A percentile compares a stretch with the other conserved stretches of the same genome.
These are phyloP conservation scores for Sebastes matsubarae DNA, from an alignment of 2,797 vertebrate species.

Conservation along the genomic window DNA sequence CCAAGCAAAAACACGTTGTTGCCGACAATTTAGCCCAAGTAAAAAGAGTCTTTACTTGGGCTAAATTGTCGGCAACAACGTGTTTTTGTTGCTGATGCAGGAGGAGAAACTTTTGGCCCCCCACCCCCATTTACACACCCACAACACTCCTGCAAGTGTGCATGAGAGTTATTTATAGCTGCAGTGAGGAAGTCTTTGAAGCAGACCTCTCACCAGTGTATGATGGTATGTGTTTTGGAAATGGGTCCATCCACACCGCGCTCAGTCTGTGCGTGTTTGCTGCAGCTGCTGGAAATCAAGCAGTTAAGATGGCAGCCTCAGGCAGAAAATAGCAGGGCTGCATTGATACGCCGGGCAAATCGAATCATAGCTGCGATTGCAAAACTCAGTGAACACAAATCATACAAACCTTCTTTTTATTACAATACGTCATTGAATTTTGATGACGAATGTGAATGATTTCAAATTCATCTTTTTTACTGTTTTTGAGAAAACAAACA, in stretches of 20 bases:
- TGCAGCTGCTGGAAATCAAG: constrained; percentile 25
- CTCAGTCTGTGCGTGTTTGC: neutral
- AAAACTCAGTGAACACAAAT: neutral
- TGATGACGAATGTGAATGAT: neutral
- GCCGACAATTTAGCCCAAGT: too few relatives aligned
- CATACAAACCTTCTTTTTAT: neutral
- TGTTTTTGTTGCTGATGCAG: constrained; percentile 8
- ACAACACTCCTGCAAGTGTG: constrained; percentile 52
- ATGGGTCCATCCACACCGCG: constrained; percentile 8
- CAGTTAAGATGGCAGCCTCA: constrained; percentile 4
- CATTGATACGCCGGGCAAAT: neutral
- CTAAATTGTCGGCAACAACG: neutral
- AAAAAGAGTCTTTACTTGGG: neutral
- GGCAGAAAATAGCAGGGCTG: neutral
- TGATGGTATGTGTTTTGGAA: constrained; percentile 61
- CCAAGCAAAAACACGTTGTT: neutral
- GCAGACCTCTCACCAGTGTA: constrained; percentile 46
- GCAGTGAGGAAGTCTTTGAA: constrained; percentile 58
- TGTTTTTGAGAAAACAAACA: neutral
- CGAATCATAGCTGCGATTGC: neutral
- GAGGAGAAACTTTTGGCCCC: constrained; percentile 5
- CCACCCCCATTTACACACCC: constrained; percentile 38
- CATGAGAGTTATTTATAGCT: constrained; percentile 64
- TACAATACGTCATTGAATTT: neutral
- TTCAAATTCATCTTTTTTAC: neutral